phyloP scores from a whole-genome alignment of 2,888 invertebrate genomes.

The Byasa hedistus region DNA sequence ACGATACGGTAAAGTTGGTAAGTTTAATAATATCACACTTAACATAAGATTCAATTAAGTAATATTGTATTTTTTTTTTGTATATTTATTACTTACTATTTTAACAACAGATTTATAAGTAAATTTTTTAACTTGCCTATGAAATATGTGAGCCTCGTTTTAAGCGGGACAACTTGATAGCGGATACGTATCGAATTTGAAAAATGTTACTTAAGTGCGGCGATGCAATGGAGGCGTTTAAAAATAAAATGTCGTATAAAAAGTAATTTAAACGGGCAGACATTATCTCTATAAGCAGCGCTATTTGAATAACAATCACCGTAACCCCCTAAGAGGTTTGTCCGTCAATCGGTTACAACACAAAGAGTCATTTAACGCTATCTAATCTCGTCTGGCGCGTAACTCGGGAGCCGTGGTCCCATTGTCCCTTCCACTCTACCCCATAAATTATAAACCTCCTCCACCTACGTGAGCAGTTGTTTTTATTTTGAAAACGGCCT shows the following conservation, averaged over 20 bases:
- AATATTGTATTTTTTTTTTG: too few relatives aligned
- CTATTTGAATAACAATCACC: constrained; percentile 28
- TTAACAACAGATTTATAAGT: too few relatives aligned
- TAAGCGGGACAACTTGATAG: too few relatives aligned
- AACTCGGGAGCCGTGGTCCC: constrained; percentile 55
- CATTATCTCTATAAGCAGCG: constrained; percentile 14
- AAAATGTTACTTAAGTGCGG: too few relatives aligned
- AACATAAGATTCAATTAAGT: too few relatives aligned
- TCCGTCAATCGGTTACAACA: constrained; percentile 37
- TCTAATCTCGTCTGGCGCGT: constrained; percentile 55
- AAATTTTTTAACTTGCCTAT: too few relatives aligned
- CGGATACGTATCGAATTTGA: too few relatives aligned
- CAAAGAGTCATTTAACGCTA: constrained; percentile 59
- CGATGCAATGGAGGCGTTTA: background rate
- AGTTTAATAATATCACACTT: too few relatives aligned
- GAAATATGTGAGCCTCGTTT: too few relatives aligned
- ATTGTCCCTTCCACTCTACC: constrained; percentile 57
- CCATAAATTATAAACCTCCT: constrained; percentile 52
- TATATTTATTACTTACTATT: too few relatives aligned
- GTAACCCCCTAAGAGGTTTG: background rate
- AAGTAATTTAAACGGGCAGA: background rate
- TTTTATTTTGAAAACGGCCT: constrained; percentile 15
- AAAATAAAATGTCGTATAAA: background rate
- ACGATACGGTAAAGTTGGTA: too few relatives aligned
- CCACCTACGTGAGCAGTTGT: constrained; percentile 20